A percentile compares a stretch with the other conserved stretches of the same genome.
Conservation (phyloP, 2,888 invertebrate genomes). For the Limenitis camilla region DNA sequence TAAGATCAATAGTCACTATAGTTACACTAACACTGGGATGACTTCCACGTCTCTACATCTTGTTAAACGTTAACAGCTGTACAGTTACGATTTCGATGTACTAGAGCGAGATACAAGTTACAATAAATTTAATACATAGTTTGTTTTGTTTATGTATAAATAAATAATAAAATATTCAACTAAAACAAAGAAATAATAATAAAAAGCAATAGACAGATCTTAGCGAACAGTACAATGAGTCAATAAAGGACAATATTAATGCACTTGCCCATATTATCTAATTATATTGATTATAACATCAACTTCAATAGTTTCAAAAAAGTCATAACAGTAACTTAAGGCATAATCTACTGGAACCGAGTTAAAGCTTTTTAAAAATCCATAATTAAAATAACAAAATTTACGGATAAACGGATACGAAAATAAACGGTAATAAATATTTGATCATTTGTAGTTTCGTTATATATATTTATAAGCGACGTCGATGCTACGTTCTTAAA, state of each 20-base stretch:
- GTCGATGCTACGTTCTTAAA: slow-evolving; percentile 39
- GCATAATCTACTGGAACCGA: slow-evolving; percentile 74
- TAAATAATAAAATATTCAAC: slow-evolving; percentile 74
- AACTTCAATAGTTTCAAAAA: slow-evolving; percentile 69
- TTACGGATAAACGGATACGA: slow-evolving; percentile 67
- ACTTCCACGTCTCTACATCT: slow-evolving; percentile 38
- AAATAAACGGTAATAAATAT: slow-evolving; percentile 73
- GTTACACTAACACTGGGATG: slow-evolving; percentile 59
- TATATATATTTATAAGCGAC: slow-evolving; percentile 42
- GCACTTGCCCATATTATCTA: slow-evolving; percentile 74
- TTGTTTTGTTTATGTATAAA: slow-evolving; percentile 59
- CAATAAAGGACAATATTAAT: slow-evolving; percentile 70
- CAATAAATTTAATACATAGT: slow-evolving; percentile 45
- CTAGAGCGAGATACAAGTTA: slow-evolving; percentile 41
- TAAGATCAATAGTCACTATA: slow-evolving; percentile 58
- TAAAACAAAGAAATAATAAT: slow-evolving; percentile 61
- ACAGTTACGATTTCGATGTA: slow-evolving; percentile 52
- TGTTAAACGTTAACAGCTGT: slow-evolving; percentile 29
- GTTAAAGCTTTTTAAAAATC: slow-evolving; percentile 74
- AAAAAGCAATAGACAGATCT: slow-evolving; percentile 64
- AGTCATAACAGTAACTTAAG: slow-evolving; percentile 73
- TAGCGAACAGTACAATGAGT: slow-evolving; percentile 69
- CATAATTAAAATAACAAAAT: slow-evolving; percentile 73
- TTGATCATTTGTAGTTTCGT: slow-evolving; percentile 67
- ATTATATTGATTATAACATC: slow-evolving; percentile 72